Percentiles rank a stretch among this genome's conserved stretches.
These are phyloP conservation scores for Melangyna quadrimaculata DNA, from an alignment of 2,888 invertebrate species.

Conservation along the genomic window DNA sequence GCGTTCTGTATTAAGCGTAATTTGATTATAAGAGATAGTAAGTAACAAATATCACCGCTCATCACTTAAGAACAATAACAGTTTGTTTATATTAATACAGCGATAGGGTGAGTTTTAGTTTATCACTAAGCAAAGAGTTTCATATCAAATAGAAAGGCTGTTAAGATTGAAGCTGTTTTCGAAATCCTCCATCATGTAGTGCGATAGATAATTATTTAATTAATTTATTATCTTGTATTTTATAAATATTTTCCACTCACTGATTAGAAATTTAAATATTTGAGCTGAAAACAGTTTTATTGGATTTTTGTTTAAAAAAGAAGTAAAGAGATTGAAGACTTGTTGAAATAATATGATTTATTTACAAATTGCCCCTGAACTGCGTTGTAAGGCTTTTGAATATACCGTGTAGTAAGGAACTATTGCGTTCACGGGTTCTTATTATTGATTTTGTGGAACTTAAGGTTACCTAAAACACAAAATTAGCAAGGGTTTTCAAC, in stretches of 20 bases:
- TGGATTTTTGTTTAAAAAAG: not conserved
- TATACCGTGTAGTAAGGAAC: too few relatives aligned
- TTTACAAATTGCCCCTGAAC: not conserved
- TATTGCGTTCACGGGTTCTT: too few relatives aligned
- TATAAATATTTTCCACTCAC: not conserved
- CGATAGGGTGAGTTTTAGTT: constrained; percentile 8
- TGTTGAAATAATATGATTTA: not conserved
- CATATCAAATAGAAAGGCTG: not conserved
- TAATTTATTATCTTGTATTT: not conserved
- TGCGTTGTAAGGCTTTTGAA: too few relatives aligned
- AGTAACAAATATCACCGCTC: not conserved
- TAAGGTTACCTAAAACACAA: too few relatives aligned
- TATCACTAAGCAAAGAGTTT: not conserved
- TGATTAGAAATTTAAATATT: not conserved
- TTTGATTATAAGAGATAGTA: constrained; percentile 30
- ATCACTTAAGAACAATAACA: not conserved
- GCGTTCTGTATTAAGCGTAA: not conserved
- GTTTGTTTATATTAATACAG: not conserved
- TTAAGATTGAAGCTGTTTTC: not conserved
- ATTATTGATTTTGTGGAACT: too few relatives aligned
- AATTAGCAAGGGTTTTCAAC: too few relatives aligned
- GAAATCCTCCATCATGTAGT: not conserved
- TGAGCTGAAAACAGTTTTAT: not conserved
- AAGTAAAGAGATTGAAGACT: not conserved
- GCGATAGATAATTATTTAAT: not conserved